Evolutionary conservation across 2,888 invertebrate genomes (phyloP), one percentile per base, ranked within the genome.

Genomic region (Oithona nana): DNA sequence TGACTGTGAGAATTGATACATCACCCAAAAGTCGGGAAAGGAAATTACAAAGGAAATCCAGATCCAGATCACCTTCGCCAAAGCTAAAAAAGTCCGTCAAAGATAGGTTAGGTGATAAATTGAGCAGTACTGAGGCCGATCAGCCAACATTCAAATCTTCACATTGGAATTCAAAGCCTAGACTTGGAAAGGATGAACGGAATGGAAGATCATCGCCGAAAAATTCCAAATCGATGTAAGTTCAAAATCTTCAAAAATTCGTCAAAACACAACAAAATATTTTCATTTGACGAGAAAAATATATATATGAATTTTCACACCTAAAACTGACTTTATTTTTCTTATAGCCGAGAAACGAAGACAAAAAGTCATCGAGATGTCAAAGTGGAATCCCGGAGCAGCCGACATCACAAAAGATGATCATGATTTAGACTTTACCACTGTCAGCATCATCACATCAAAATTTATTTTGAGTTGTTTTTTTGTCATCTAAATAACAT

Each of bases 21-120:
- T 39, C 39, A 16, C 39, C 39, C 39, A 39, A 39, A 16, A 16
- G 39, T 16, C 6, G 39, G 39, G 16, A 39, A 16, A 16, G 6
- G 8, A 39, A 11, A 16, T 11, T 16, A 6, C 6, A 39, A 39
- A n/a, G n/a, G n/a, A n/a, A n/a, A n/a, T 39, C 39, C 6, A 39
- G 39, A 16, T 39, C 39, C 39, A 39, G 39, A 16, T 39, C 39
- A 39, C 8, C 39, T 39, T 39, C 39, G 16, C 39, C 39, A 16
- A 39, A 39, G 39, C 30, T 29, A 20, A 48, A 29, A 50, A 20
- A 48, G 26, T 59, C 59, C 49, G 29, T 59, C 24, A 59, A 59
- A 20, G 59, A 59, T 50, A 20, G 59, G 11, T 4, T 59, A 26
- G 59, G 59, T 13, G 49, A 48, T 39, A n/a, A n/a, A n/a, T n/a